Evolutionary conservation across 2,797 vertebrate species (phyloP), one percentile per base, ranked within the genome.

Genomic region (Peromyscus aztecus): DNA sequence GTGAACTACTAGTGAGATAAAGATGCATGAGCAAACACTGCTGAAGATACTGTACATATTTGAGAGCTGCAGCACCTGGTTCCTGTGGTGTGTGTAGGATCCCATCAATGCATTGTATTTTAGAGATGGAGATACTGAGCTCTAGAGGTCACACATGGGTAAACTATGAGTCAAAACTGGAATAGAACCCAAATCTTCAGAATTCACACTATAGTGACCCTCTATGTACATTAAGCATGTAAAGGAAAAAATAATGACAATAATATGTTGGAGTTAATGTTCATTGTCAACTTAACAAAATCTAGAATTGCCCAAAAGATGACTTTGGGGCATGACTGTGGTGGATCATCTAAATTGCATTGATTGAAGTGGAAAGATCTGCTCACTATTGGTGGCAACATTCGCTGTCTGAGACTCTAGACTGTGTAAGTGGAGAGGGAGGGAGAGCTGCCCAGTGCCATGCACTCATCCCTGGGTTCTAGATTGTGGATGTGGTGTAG

Each of bases 61-160:
- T 75, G 52, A 69, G 34, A 37, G 7, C 52, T 4, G 1, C 40
- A 24, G 0, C 7, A 40, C 5, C 19, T 1, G 0, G 46, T 27
- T 21, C 14, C 49, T 40, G 16, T 10, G 24, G 49, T 29, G 23
- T 71, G 5, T 69, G 86, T 1, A 10, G 43, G 17, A 37, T 4
- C 19, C 6, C 2, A 8, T 13, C 11, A 3, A n/a, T 0, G 6
- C 2, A 2, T 1, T 17, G 29, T 2, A 2, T 16, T 37, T 31
- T 8, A n/a, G n/a, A 84, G 21, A 43, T 4, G 9, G 69, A 24
- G 86, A 61, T 21, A 52, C 0, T 13, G 29, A 34, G 6, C 23
- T 52, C 12, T 40, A 29, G 61, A 86, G 81, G n/a, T 52, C 52
- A 52, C 52, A 52, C 52, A 3, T 19, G 6, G 27, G 49, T 23